Conservation (phyloP, 2,888 invertebrate genomes). For the Selenia dentaria region DNA sequence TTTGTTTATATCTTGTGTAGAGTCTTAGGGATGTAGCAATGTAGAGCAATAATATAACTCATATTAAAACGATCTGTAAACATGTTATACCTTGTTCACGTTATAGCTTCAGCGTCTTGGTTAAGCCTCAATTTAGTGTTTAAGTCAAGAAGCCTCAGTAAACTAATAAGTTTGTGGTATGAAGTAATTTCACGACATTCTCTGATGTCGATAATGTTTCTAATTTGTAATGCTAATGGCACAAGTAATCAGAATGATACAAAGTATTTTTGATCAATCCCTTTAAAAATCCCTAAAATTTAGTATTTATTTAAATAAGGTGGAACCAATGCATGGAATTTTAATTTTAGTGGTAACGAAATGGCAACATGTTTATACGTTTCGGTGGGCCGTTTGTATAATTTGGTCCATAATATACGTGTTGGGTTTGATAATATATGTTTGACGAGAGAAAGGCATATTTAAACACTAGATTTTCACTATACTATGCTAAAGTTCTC, state of each 20-base stretch:
- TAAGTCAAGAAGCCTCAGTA: too few relatives aligned
- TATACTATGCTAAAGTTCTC: too few relatives aligned
- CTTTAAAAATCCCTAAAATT: conserved; percentile 39
- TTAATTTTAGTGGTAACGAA: conserved; percentile 43
- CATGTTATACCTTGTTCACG: conserved; percentile 7
- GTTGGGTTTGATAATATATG: too few relatives aligned
- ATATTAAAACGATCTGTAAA: conserved; percentile 13
- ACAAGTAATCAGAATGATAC: not conserved
- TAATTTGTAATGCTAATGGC: too few relatives aligned
- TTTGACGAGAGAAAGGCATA: too few relatives aligned
- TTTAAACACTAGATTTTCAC: too few relatives aligned
- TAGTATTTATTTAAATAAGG: conserved; percentile 42
- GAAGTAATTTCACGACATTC: too few relatives aligned
- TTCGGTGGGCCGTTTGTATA: conserved; percentile 18
- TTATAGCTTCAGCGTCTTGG: conserved; percentile 7
- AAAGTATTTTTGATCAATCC: conserved; percentile 31
- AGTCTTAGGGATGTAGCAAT: conserved; percentile 38
- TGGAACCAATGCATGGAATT: conserved; percentile 45
- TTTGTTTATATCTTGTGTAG: conserved; percentile 50
- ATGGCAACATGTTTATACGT: conserved; percentile 22
- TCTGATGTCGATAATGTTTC: too few relatives aligned
- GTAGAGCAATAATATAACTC: conserved; percentile 23
- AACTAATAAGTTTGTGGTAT: too few relatives aligned
- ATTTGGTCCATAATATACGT: conserved; percentile 30
- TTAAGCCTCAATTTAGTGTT: too few relatives aligned